These are phyloP conservation scores for Megaptera novaeangliae DNA, from an alignment of 2,113 vertebrate species.

Conservation along the genomic window DNA sequence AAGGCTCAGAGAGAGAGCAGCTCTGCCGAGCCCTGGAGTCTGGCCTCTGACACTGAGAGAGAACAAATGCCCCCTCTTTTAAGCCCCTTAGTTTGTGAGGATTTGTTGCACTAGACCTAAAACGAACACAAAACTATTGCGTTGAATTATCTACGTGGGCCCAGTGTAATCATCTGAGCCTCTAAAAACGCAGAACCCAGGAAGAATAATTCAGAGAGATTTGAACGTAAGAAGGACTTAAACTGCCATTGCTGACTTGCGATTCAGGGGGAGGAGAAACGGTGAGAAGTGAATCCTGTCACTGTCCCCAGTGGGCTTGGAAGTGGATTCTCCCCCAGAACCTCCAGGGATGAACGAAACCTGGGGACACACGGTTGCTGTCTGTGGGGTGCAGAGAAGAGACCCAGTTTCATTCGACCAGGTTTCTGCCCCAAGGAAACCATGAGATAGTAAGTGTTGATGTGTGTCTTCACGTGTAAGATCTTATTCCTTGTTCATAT, in stretches of 20 bases:
- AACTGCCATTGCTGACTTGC: neutral
- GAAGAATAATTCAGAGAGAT: neutral
- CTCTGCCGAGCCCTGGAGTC: neutral
- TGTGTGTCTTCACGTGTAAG: rapidly evolving
- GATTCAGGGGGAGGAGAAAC: neutral
- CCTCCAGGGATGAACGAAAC: too few species aligned
- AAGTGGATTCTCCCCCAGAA: too few species aligned
- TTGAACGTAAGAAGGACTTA: rapidly evolving
- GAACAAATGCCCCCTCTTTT: neutral
- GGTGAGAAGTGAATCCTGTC: neutral
- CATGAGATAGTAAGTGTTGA: rapidly evolving
- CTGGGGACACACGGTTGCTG: too few species aligned
- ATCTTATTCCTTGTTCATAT: neutral
- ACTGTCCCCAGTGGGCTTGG: too few species aligned
- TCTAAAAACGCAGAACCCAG: neutral
- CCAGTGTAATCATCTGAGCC: neutral
- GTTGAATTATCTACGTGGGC: neutral
- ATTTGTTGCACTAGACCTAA: neutral
- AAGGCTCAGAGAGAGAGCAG: neutral
- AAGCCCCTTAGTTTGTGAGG: neutral
- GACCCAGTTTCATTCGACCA: neutral
- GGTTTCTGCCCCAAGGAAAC: neutral
- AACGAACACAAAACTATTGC: too few species aligned
- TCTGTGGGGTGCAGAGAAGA: neutral
- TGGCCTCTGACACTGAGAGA: neutral